Conservation (phyloP, 2,888 invertebrate genomes). For the Drosophila falleni region DNA sequence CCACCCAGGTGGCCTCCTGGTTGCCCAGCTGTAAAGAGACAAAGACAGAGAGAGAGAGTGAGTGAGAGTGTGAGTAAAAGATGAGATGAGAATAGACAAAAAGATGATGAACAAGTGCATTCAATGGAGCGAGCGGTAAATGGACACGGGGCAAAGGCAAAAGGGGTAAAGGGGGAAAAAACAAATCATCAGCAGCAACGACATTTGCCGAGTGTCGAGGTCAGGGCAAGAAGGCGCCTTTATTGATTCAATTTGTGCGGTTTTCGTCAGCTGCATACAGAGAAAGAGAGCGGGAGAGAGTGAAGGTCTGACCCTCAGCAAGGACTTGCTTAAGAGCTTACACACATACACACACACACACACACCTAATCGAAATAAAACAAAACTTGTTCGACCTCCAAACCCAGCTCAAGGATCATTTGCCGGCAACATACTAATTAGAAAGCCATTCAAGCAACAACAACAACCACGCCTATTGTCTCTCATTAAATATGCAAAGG, state of each 20-base stretch:
- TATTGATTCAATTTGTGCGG: conserved; percentile 65
- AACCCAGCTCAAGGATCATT: conserved; percentile 68
- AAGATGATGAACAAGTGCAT: conserved; percentile 44
- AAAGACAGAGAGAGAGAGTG: conserved; percentile 3
- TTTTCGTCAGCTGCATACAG: conserved; percentile 39
- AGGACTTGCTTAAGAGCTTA: conserved; percentile 51
- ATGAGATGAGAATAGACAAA: conserved; percentile 31
- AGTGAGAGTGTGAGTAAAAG: neutral
- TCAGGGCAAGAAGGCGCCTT: conserved; percentile 46
- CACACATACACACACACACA: neutral
- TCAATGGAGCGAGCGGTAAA: conserved; percentile 42
- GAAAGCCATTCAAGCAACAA: conserved; percentile 66
- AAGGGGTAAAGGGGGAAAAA: conserved; percentile 13
- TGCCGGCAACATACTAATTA: conserved; percentile 70
- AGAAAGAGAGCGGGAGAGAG: neutral
- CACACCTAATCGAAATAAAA: conserved; percentile 32
- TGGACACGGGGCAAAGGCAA: conserved; percentile 10
- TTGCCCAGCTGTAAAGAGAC: conserved; percentile 89
- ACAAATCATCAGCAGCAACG: conserved; percentile 18
- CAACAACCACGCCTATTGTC: conserved; percentile 40
- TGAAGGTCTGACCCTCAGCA: conserved; percentile 38
- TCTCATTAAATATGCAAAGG: conserved; percentile 48
- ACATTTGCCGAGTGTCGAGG: conserved; percentile 57
- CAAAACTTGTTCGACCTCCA: conserved; percentile 46
- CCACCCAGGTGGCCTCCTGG: conserved; percentile 96